Base-by-base conservation (phyloP, 2,797 vertebrate genomes). In the Mallotus villosus region DNA sequence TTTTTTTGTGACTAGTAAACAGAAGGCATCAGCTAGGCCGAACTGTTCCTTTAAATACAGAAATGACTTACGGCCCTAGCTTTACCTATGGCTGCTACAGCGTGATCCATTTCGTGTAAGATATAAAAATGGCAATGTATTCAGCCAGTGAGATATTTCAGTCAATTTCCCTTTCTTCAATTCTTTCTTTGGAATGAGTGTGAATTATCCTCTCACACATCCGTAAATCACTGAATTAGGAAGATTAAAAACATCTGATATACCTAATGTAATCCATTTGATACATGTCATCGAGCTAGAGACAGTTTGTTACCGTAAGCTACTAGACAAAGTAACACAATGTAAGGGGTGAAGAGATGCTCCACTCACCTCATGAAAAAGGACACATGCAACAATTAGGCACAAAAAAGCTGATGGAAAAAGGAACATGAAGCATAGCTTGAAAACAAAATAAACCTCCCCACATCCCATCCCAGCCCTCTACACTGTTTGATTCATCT, bases 361-460 rank as follows among this genome's bases (percentile, higher is more conserved):
- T 2, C 19, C 51, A 1, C 51, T 19, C 51, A 17, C 19, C 51
- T n/a, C 51, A 55, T 17, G 3, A 55, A 55, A 55, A n/a, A 19
- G 21, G 74, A 76, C 67, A 78, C 86, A 84, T 85, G 87, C 81
- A 88, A 62, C 66, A 74, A 22, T 27, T 19, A 24, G 78, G 74
- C 60, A 65, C 78, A 74, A 74, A 74, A 14, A 71, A 68, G 70
- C 64, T 58, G 34, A 55, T 62, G 66, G 60, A 65, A 59, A 70
- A 79, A 82, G 79, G 21, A 73, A 78, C 73, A 79, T 69, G 73
- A 79, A 49, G 21, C 11, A 55, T 83, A 82, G 71, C 53, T 75
- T 79, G 67, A 76, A 32, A 74, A 67, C 27, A 71, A 74, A 25
- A 16, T 34, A 63, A 72, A 63, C 34, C 57, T 69, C 32, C 71